phyloP scores from a whole-genome alignment of 1,140 invertebrate species.

The Ladona fulva region DNA sequence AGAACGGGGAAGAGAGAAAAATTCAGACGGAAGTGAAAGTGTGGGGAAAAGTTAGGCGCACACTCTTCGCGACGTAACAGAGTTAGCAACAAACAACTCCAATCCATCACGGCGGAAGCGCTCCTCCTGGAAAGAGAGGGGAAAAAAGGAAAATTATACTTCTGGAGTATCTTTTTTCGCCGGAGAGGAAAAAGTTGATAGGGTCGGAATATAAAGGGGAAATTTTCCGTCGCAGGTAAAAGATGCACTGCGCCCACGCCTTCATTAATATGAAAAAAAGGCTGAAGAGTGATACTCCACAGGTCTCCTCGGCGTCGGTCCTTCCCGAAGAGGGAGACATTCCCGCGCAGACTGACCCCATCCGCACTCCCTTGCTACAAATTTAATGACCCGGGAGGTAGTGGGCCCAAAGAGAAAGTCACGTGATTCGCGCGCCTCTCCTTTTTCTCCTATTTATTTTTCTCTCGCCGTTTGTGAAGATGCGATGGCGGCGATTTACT shows the following conservation, averaged over 20 bases:
- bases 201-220: too few species aligned
- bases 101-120: not conserved
- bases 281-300: not conserved
- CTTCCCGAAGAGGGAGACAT: not conserved
- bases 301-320: not conserved
- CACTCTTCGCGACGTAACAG: not conserved
- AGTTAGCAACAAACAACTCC: slow-evolving; percentile 1
- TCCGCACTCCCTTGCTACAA: not conserved
- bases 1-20: too few species aligned
- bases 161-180: too few species aligned
- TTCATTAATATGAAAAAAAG: slow-evolving; percentile 8
- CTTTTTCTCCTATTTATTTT: too few species aligned
- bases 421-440: not conserved
- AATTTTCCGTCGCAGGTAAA: not conserved
- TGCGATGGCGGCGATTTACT: too few species aligned
- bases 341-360: not conserved
- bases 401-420: not conserved
- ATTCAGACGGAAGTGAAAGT: too few species aligned
- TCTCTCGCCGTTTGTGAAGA: too few species aligned
- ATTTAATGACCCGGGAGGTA: not conserved
- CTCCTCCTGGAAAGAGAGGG: too few species aligned
- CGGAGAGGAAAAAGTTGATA: too few species aligned
- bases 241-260: not conserved
- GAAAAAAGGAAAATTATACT: too few species aligned
- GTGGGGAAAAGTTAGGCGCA: too few species aligned